Conservation (phyloP, 2,113 vertebrate genomes). For the Labrus mixtus region DNA sequence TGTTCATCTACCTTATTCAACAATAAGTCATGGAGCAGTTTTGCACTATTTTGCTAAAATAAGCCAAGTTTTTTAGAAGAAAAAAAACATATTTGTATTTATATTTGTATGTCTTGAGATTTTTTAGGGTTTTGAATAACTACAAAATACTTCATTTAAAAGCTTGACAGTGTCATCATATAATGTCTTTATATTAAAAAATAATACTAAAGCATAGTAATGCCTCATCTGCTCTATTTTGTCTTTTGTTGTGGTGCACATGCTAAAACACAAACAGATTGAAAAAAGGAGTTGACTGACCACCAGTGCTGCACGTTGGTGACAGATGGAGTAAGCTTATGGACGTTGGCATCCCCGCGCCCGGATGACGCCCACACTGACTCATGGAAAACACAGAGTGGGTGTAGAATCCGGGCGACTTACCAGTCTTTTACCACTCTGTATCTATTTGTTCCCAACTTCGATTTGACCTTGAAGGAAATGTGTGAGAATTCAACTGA, state of each 20-base stretch:
- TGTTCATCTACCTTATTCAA: neutral
- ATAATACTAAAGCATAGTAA: neutral
- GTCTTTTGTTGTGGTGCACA: neutral
- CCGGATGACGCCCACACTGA: slow-evolving; percentile 54
- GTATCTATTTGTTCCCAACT: slow-evolving; percentile 6
- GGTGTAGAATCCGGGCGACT: slow-evolving; percentile 6
- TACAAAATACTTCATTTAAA: too few species aligned
- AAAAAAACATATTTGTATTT: neutral
- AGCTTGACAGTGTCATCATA: too few species aligned
- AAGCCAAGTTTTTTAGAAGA: neutral
- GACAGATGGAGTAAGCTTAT: slow-evolving; percentile 74
- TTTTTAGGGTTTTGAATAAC: neutral
- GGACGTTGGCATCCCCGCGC: slow-evolving; percentile 51
- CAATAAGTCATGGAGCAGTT: neutral
- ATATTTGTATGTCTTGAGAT: neutral
- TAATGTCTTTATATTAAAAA: neutral
- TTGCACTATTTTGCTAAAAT: neutral
- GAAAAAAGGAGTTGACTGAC: neutral
- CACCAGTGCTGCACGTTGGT: slow-evolving; percentile 40
- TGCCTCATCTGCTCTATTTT: neutral
- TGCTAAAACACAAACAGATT: slow-evolving; percentile 25
- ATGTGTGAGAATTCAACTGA: neutral
- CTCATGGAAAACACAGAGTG: slow-evolving; percentile 62
- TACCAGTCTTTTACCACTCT: too few species aligned
- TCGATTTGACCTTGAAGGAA: neutral